phyloP scores from a whole-genome alignment of 2,888 invertebrate species.

The Sycophila texana region DNA sequence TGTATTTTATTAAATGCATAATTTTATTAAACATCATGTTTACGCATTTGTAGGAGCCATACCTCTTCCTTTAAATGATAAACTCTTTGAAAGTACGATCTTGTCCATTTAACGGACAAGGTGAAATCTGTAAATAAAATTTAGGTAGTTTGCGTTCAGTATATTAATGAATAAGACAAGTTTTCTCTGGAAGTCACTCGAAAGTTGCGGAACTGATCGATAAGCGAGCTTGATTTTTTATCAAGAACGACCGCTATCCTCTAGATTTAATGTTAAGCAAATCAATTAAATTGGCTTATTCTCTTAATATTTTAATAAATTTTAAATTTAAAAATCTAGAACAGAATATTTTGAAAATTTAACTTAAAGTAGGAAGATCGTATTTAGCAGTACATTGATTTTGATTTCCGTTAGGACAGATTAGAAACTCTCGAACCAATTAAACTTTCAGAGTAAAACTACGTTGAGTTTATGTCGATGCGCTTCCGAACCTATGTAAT shows the following conservation, averaged over 20 bases:
- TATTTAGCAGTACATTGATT: neutral
- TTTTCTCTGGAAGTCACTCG: conserved; percentile 44
- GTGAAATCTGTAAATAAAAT: conserved; percentile 38
- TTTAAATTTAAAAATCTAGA: neutral
- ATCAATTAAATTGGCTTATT: neutral
- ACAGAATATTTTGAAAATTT: neutral
- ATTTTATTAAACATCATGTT: too few species aligned
- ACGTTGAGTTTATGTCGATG: conserved; percentile 37
- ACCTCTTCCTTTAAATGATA: neutral
- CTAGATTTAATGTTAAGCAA: neutral
- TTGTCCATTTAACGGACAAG: conserved; percentile 15
- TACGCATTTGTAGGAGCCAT: neutral
- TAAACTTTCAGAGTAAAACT: conserved; percentile 44
- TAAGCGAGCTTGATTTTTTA: neutral
- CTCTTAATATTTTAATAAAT: neutral
- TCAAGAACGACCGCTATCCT: neutral
- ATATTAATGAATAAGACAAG: conserved; percentile 10
- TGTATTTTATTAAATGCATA: too few species aligned
- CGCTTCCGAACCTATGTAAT: conserved; percentile 46
- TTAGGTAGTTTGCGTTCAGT: conserved; percentile 25
- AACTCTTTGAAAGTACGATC: conserved; percentile 46
- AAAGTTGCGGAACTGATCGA: neutral
- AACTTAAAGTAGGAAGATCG: neutral
- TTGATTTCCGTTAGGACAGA: conserved; percentile 12
- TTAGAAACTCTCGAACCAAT: conserved; percentile 7